Evolutionary conservation across 2,888 invertebrate genomes (phyloP).

Genomic region (Biston betularia): DNA sequence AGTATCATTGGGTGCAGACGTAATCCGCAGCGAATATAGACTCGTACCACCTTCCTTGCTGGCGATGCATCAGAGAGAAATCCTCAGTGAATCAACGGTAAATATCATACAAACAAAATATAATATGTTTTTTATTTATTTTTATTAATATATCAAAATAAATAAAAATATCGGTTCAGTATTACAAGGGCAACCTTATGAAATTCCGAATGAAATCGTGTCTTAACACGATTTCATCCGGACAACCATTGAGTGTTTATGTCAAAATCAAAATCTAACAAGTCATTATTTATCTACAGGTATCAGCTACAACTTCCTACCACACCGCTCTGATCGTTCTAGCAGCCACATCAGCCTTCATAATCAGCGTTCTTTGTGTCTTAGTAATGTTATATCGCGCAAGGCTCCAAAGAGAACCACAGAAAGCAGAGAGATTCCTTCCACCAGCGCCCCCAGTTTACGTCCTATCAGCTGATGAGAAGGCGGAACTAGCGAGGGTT

Average conservation of each 20-base stretch:
- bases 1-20: constrained; percentile 68
- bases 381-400: constrained; percentile 91
- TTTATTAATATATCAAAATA: no score
- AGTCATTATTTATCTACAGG: constrained; percentile 55
- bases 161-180: no score
- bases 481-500: constrained; percentile 81
- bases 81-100: constrained; percentile 89
- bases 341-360: constrained; percentile 92
- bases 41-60: constrained; percentile 64
- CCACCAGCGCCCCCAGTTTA: constrained; percentile 89
- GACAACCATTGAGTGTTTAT: no score
- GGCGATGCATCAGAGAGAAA: constrained; percentile 88
- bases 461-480: constrained; percentile 89
- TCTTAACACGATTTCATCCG: no score
- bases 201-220: no score
- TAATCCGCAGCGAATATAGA: constrained; percentile 79
- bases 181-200: no score
- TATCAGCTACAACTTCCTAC: constrained; percentile 89
- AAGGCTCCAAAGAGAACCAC: constrained; percentile 80
- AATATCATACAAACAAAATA: constrained; percentile 25
- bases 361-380: constrained; percentile 91
- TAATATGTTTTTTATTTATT: no score
- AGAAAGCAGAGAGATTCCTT: constrained; percentile 86
- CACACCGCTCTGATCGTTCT: constrained; percentile 92
- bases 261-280: background rate